These are phyloP conservation scores for Tortricodes alternella DNA, from an alignment of 2,888 invertebrate species.

Conservation along the genomic window DNA sequence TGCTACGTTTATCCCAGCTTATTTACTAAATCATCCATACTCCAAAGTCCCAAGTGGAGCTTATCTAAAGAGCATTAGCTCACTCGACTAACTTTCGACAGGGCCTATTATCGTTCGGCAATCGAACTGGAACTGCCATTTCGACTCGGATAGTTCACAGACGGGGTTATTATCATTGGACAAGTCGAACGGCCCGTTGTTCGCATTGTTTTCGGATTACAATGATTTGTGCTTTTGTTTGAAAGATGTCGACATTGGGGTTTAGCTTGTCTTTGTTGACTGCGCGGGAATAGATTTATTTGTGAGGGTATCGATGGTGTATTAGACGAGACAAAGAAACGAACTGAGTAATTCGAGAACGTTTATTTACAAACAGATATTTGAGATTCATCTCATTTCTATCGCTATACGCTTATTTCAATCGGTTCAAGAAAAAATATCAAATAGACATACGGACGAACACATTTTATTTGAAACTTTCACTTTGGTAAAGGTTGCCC, in stretches of 20 bases:
- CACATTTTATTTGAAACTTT: too few species aligned
- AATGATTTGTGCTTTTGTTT: conserved; percentile 28
- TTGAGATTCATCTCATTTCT: too few species aligned
- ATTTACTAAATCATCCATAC: too few species aligned
- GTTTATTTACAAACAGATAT: too few species aligned
- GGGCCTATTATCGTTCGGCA: conserved; percentile 7
- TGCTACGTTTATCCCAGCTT: too few species aligned
- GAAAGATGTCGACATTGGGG: conserved; percentile 18
- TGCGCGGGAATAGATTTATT: conserved; percentile 1
- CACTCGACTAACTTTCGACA: conserved; percentile 24
- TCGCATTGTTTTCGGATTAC: conserved; percentile 21
- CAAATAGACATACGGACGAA: too few species aligned
- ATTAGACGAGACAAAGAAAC: too few species aligned
- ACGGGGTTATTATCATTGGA: conserved; percentile 15
- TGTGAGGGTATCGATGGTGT: background rate
- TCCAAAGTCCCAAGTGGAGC: conserved; percentile 2
- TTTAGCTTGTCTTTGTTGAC: conserved; percentile 7
- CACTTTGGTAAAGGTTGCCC: too few species aligned
- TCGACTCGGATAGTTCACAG: background rate
- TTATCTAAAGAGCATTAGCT: conserved; percentile 19
- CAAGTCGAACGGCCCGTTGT: conserved; percentile 11
- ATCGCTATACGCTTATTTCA: too few species aligned
- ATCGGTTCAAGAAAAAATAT: too few species aligned
- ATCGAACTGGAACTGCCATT: conserved; percentile 8
- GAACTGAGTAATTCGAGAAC: too few species aligned